Evolutionary conservation across 2,113 vertebrate species (phyloP).

Genomic region (Triplophysa dalaica): DNA sequence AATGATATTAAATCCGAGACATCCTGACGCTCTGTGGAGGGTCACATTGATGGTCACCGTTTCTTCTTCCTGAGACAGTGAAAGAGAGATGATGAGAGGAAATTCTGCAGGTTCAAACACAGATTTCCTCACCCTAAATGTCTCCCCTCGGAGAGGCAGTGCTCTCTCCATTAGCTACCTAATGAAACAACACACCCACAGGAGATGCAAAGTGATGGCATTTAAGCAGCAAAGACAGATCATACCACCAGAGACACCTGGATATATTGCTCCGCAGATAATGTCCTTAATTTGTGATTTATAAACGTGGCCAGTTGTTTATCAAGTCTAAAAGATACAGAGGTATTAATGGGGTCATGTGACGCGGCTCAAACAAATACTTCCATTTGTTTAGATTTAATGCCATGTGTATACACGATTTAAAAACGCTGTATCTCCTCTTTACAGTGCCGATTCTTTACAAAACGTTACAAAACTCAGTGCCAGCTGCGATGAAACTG

Average conservation of each 20-base stretch:
- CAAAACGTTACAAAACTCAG: too few species aligned
- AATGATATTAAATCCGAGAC: conserved; percentile 38
- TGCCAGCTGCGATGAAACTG: too few species aligned
- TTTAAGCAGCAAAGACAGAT: conserved; percentile 23
- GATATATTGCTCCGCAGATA: neutral
- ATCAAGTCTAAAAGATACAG: neutral
- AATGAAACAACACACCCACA: neutral
- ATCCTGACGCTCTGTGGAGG: conserved; percentile 40
- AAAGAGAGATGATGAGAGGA: neutral
- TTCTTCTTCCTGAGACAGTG: conserved; percentile 34
- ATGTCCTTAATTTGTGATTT: neutral
- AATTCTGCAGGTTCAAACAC: conserved; percentile 4
- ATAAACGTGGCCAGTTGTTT: neutral
- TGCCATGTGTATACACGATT: too few species aligned
- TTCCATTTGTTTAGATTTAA: too few species aligned
- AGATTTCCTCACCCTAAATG: conserved; percentile 3
- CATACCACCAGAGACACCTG: conserved; percentile 25
- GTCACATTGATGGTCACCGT: conserved; percentile 25
- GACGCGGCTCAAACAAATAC: too few species aligned
- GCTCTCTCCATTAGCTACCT: conserved; percentile 25
- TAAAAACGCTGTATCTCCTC: too few species aligned
- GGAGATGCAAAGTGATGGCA: conserved; percentile 6
- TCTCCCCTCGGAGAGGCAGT: neutral
- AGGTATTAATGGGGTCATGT: neutral
- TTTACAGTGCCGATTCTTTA: too few species aligned